Percentiles rank a stretch among this genome's conserved stretches.
Conservation (phyloP, 1,140 invertebrate species). For the Tetragnatha versicolor region DNA sequence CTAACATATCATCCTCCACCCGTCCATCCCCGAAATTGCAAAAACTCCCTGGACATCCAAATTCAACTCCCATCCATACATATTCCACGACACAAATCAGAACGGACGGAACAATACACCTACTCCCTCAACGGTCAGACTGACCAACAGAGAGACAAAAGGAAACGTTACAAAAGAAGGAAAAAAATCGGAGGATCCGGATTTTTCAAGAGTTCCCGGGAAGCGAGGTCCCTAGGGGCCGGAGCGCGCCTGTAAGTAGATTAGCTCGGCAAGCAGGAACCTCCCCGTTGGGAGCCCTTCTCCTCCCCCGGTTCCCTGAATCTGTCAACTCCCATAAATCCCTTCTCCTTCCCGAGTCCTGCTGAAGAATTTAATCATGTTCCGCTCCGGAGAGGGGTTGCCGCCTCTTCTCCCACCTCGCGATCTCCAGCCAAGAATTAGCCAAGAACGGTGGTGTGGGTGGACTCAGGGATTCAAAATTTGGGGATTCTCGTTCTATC, state of each 20-base stretch:
- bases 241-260: conserved; percentile 34
- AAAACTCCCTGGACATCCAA: too few relatives aligned
- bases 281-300: conserved; percentile 3
- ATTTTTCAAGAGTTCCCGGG: conserved; percentile 14
- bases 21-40: too few relatives aligned
- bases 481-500: too few relatives aligned
- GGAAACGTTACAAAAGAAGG: neutral
- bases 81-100: too few relatives aligned
- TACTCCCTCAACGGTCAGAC: too few relatives aligned
- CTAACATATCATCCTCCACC: too few relatives aligned
- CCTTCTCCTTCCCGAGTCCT: neutral
- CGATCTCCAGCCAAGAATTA: too few relatives aligned
- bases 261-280: conserved; percentile 34
- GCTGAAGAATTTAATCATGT: conserved; percentile 46
- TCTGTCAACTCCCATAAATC: conserved; percentile 48
- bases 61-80: too few relatives aligned
- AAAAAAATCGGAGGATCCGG: neutral
- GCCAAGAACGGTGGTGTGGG: too few relatives aligned
- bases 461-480: too few relatives aligned
- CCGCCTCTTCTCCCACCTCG: too few relatives aligned
- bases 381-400: conserved; percentile 18
- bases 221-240: neutral
- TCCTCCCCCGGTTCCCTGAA: neutral
- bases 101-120: too few relatives aligned
- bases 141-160: neutral